phyloP scores from a whole-genome alignment of 1,140 invertebrate genomes.

The Drosophila saltans region DNA sequence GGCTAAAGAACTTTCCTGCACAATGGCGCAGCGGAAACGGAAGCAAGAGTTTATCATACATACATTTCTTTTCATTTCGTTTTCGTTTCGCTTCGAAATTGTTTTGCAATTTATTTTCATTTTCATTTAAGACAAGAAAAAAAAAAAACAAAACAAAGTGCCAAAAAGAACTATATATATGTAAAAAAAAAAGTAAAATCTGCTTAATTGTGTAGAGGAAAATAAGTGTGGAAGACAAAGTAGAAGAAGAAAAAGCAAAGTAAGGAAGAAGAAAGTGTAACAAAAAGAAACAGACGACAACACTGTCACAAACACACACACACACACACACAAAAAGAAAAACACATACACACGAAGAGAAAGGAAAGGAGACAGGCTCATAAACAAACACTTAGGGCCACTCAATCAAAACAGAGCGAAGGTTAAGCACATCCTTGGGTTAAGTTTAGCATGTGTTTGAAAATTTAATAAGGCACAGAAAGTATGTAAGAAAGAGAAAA shows the following conservation, averaged over 20 bases:
- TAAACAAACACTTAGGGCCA: constrained; percentile 75
- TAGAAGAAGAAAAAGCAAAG: constrained; percentile 39
- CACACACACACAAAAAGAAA: constrained; percentile 10
- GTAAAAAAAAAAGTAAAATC: constrained; percentile 39
- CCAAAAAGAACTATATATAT: constrained; percentile 17
- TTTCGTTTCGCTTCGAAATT: constrained; percentile 19
- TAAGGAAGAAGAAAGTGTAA: constrained; percentile 24
- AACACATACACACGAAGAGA: constrained; percentile 15
- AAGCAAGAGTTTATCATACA: constrained; percentile 69
- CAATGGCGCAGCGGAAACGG: constrained; percentile 83
- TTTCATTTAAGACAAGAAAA: constrained; percentile 26
- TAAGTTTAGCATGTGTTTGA: constrained; percentile 81
- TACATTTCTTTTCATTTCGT: constrained; percentile 45
- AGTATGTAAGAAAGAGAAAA: background rate
- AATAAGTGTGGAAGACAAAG: constrained; percentile 27
- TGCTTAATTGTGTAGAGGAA: constrained; percentile 51
- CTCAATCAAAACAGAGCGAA: constrained; percentile 80
- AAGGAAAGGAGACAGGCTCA: constrained; percentile 38
- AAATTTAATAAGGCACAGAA: constrained; percentile 72
- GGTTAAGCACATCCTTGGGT: constrained; percentile 77
- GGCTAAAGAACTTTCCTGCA: constrained; percentile 61
- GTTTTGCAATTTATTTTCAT: constrained; percentile 36
- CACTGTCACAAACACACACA: constrained; percentile 3
- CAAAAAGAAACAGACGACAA: constrained; percentile 21
- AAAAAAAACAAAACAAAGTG: constrained; percentile 15